phyloP scores from a whole-genome alignment of 2,797 vertebrate genomes.

The Phalanger gymnotis region DNA sequence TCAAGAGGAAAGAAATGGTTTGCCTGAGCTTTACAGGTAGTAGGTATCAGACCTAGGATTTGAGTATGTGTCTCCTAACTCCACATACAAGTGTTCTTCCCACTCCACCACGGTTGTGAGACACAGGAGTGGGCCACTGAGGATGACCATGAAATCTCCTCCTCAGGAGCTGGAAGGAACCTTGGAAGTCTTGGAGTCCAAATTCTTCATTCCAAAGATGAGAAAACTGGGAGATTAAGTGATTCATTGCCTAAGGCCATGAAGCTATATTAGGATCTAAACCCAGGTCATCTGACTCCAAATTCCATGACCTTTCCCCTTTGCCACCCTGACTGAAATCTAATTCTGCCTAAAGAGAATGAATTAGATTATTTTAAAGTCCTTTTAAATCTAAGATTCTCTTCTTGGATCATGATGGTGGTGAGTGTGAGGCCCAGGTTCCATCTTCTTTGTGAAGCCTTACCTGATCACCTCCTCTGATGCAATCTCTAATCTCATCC shows the following conservation, averaged over 20 bases:
- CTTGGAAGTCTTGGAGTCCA: not conserved
- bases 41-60: not conserved
- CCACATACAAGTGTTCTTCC: not conserved
- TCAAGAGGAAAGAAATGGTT: not conserved
- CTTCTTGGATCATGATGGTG: not conserved
- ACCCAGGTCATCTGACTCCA: not conserved
- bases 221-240: not conserved
- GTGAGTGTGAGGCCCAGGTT: not conserved
- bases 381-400: not conserved
- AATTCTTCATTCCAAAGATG: not conserved
- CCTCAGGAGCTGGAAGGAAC: not conserved
- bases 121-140: not conserved
- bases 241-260: not conserved
- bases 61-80: not conserved
- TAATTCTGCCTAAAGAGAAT: not conserved
- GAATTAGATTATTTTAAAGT: conserved; percentile 45
- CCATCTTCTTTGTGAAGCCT: not conserved
- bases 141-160: not conserved
- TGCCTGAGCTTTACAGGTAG: not conserved
- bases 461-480: not conserved
- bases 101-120: not conserved
- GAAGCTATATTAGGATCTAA: not conserved
- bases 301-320: not conserved
- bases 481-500: not conserved
- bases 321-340: not conserved